Evolutionary conservation across 2,797 vertebrate genomes (phyloP).

Genomic region (Helostoma temminkii): DNA sequence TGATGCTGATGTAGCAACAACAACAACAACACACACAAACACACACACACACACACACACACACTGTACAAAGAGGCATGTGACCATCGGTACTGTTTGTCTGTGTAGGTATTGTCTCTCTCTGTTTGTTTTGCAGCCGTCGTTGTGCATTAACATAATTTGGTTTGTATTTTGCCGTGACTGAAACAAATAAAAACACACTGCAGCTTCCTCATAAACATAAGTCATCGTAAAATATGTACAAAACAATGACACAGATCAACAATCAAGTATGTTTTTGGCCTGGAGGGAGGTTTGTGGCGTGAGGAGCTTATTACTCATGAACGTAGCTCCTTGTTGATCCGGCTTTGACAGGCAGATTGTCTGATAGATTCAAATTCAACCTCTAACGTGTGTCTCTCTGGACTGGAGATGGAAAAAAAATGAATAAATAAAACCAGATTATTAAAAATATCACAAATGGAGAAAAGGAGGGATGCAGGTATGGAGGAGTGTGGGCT

Average conservation of each 20-base stretch:
- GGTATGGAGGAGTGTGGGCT: not conserved
- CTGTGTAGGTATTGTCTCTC: too few relatives aligned
- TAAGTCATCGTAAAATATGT: too few relatives aligned
- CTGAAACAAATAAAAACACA: too few relatives aligned
- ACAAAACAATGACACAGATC: constrained; percentile 8
- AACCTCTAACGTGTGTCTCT: not conserved
- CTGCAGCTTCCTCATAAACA: not conserved
- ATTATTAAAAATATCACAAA: constrained; percentile 8
- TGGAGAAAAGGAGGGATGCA: not conserved
- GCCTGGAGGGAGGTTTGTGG: constrained; percentile 3
- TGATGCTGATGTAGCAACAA: not conserved
- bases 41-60: constrained; percentile 17
- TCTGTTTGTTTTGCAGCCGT: too few relatives aligned
- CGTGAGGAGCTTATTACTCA: constrained; percentile 23
- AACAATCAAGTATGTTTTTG: constrained; percentile 12
- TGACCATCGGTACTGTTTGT: too few relatives aligned
- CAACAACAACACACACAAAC: not conserved
- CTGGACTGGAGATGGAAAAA: not conserved
- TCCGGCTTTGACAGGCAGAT: constrained; percentile 31
- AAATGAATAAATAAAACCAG: constrained; percentile 11
- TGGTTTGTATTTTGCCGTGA: too few relatives aligned
- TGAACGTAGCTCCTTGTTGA: constrained; percentile 12
- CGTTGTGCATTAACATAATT: too few relatives aligned
- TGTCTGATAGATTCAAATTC: constrained; percentile 42
- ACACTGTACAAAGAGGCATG: too few relatives aligned